phyloP scores from a whole-genome alignment of 2,113 vertebrate species.

The Ailurus styani region DNA sequence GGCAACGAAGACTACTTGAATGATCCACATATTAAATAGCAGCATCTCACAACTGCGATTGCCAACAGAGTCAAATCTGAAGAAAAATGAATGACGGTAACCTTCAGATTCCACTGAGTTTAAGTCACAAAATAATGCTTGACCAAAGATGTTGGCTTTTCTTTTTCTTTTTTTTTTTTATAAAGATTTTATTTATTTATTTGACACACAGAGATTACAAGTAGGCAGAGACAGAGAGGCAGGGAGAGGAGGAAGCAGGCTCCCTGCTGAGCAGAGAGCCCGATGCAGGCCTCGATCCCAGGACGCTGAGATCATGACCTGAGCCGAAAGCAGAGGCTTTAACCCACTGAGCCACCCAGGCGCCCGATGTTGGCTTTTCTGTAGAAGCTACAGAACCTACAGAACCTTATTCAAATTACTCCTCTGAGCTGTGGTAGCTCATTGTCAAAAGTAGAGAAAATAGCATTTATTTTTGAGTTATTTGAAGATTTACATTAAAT shows the following conservation, averaged over 20 bases:
- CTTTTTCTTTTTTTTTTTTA: no score
- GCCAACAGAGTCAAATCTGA: not conserved
- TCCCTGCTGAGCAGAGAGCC: no score
- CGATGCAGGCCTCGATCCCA: no score
- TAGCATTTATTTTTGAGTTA: not conserved
- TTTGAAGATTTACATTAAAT: not conserved
- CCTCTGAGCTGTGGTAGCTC: not conserved
- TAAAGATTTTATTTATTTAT: no score
- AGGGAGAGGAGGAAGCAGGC: no score
- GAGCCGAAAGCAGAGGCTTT: no score
- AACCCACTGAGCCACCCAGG: no score
- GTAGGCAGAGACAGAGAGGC: no score
- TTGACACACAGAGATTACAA: no score
- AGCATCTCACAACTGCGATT: not conserved
- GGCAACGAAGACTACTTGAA: not conserved
- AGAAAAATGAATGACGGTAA: not conserved
- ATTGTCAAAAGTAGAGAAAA: not conserved
- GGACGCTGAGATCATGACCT: no score
- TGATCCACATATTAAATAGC: not conserved
- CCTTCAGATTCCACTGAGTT: not conserved
- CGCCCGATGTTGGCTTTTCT: no score
- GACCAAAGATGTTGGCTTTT: not conserved
- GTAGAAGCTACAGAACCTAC: not conserved
- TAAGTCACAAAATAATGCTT: not conserved
- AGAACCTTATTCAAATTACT: not conserved